Conservation (phyloP, 2,113 vertebrate genomes). For the Raja brachyura region DNA sequence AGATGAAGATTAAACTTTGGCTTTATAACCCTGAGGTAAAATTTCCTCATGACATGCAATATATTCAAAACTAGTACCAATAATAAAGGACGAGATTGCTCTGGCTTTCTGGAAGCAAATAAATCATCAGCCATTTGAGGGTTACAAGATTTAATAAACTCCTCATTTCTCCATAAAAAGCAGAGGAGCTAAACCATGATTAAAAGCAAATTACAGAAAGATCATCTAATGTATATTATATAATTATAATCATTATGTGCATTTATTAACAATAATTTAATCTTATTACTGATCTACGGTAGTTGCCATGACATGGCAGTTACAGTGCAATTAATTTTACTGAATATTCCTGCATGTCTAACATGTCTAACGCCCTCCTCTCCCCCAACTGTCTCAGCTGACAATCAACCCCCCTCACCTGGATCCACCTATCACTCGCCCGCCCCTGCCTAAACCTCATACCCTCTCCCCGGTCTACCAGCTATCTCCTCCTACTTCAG, state of each 20-base stretch:
- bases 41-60: slow-evolving; percentile 36
- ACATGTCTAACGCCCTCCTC: neutral
- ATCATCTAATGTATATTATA: slow-evolving; percentile 26
- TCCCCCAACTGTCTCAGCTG: too few relatives aligned
- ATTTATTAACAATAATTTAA: slow-evolving; percentile 37
- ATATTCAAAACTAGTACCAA: slow-evolving; percentile 34
- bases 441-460: too few relatives aligned
- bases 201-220: slow-evolving; percentile 38
- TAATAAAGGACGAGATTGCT: slow-evolving; percentile 35
- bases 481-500: too few relatives aligned
- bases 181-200: slow-evolving; percentile 34
- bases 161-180: slow-evolving; percentile 14
- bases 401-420: too few relatives aligned
- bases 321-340: slow-evolving; percentile 4
- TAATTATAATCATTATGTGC: slow-evolving; percentile 28
- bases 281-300: neutral
- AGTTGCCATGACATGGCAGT: neutral
- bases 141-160: slow-evolving; percentile 29
- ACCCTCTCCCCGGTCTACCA: too few relatives aligned
- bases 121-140: slow-evolving; percentile 35
- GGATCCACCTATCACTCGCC: too few relatives aligned
- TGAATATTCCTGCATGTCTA: neutral
- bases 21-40: slow-evolving; percentile 36
- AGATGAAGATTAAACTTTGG: slow-evolving; percentile 38
- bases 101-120: slow-evolving; percentile 33